phyloP scores from a whole-genome alignment of 2,888 invertebrate genomes.

The Tortrix viridana region DNA sequence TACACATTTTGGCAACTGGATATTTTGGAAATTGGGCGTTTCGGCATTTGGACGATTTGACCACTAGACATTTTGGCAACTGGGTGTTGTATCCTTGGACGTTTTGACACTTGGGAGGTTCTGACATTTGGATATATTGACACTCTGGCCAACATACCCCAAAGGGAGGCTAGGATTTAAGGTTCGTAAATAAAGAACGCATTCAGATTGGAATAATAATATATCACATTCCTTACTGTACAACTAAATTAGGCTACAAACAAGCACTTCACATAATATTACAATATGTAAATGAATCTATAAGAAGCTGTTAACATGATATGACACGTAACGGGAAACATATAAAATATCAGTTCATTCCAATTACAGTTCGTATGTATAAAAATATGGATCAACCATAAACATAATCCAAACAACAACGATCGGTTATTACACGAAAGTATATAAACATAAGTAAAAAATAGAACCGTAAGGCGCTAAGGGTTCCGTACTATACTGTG shows the following conservation, averaged over 20 bases:
- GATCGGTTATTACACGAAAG: too few relatives aligned
- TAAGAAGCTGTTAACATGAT: constrained; percentile 30
- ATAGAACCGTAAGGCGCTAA: too few relatives aligned
- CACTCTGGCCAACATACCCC: too few relatives aligned
- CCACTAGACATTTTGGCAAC: too few relatives aligned
- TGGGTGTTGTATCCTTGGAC: too few relatives aligned
- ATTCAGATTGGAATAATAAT: constrained; percentile 78
- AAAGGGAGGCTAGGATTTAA: not conserved
- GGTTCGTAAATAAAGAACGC: constrained; percentile 58
- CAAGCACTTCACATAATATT: constrained; percentile 76
- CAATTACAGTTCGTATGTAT: constrained; percentile 10
- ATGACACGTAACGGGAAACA: constrained; percentile 55
- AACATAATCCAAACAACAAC: not conserved
- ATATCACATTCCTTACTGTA: constrained; percentile 84
- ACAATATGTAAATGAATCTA: constrained; percentile 34
- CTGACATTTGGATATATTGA: too few relatives aligned
- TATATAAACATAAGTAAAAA: too few relatives aligned
- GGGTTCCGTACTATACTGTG: too few relatives aligned
- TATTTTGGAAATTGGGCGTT: too few relatives aligned
- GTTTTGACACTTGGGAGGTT: too few relatives aligned
- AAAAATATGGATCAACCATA: constrained; percentile 11
- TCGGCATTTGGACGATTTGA: too few relatives aligned
- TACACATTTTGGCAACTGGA: too few relatives aligned
- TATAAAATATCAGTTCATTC: constrained; percentile 40
- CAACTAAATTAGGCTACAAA: constrained; percentile 77